A percentile compares a stretch with the other conserved stretches of the same genome.
Conservation (phyloP, 2,113 vertebrate species). For the Eurystomus gularis region DNA sequence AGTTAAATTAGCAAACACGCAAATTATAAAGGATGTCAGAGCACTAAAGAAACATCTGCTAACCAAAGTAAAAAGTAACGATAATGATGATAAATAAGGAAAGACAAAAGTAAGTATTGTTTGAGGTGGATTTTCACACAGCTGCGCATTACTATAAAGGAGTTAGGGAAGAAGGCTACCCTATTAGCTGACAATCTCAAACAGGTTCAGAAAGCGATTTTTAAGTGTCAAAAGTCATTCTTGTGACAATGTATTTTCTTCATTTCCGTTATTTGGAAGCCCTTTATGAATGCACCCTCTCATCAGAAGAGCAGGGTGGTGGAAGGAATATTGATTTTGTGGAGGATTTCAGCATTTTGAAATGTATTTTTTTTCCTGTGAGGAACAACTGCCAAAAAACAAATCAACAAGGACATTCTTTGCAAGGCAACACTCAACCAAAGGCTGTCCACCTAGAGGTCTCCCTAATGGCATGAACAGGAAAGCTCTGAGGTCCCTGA, state of each 20-base stretch:
- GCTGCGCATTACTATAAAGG: constrained; percentile 27
- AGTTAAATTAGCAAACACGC: constrained; percentile 75
- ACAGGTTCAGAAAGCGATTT: constrained; percentile 18
- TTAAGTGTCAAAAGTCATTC: background rate
- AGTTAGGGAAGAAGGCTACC: constrained; percentile 14
- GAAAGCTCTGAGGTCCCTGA: background rate
- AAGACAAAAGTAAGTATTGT: constrained; percentile 69
- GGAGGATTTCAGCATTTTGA: background rate
- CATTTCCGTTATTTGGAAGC: background rate
- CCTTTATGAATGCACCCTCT: background rate
- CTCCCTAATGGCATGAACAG: background rate
- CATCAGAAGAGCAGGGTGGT: background rate
- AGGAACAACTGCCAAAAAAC: background rate
- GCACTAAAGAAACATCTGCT: constrained; percentile 78
- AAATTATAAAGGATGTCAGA: constrained; percentile 77
- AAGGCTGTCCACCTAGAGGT: background rate
- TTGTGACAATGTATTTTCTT: background rate
- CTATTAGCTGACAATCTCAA: background rate
- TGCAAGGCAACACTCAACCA: background rate
- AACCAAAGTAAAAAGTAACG: constrained; percentile 72
- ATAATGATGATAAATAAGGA: constrained; percentile 70
- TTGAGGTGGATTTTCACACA: constrained; percentile 62
- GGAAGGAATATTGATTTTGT: background rate
- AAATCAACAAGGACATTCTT: background rate
- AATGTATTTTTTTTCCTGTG: background rate